Evolutionary conservation across 2,113 vertebrate species (phyloP).

Genomic region (Jacana jacana): DNA sequence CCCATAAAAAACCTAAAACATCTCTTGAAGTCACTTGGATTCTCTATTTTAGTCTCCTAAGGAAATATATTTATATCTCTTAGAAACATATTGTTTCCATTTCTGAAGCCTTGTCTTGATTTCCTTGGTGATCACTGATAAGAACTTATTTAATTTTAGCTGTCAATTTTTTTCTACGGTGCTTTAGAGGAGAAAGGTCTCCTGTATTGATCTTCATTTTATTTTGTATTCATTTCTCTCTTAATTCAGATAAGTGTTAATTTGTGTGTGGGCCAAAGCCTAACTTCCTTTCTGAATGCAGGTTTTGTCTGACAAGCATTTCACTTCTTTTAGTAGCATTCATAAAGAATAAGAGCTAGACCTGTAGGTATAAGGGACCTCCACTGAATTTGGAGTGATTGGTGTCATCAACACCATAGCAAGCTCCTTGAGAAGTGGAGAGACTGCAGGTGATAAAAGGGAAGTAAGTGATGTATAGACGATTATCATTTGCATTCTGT

Average conservation of each 20-base stretch:
- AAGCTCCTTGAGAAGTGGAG: not conserved
- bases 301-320: not conserved
- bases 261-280: not conserved
- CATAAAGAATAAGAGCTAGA: not conserved
- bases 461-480: not conserved
- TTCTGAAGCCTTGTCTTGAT: not conserved
- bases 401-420: not conserved
- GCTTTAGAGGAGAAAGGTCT: not conserved
- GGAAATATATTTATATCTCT: not conserved
- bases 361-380: not conserved
- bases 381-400: not conserved
- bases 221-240: not conserved
- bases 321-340: not conserved
- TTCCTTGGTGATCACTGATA: not conserved
- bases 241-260: not conserved
- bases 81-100: not conserved
- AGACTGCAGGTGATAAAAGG: not conserved
- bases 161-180: not conserved
- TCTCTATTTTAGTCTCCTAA: not conserved
- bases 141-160: not conserved
- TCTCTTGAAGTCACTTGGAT: not conserved
- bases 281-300: not conserved
- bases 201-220: not conserved
- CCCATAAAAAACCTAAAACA: not conserved
- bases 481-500: not conserved